Evolutionary conservation across 2,797 vertebrate genomes (phyloP).

Genomic region (Astyanax mexicanus): DNA sequence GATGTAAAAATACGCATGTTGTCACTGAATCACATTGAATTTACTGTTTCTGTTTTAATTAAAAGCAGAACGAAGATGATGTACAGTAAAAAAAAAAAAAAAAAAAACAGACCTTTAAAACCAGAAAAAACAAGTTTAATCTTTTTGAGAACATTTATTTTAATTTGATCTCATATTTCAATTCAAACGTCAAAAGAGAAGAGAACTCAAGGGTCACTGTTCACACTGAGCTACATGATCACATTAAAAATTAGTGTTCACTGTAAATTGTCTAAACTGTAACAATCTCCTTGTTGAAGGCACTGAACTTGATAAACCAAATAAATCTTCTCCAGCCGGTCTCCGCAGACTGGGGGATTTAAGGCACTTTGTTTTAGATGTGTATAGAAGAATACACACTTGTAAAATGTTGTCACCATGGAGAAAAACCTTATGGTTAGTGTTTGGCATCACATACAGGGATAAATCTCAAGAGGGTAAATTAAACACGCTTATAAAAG

Average conservation of each 20-base stretch:
- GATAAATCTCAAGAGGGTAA: not conserved
- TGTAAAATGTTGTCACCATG: slow-evolving; percentile 19
- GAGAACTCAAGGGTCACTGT: not conserved
- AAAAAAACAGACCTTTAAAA: too few relatives aligned
- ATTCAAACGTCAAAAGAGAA: slow-evolving; percentile 17
- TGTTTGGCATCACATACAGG: slow-evolving; percentile 21
- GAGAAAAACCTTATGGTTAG: slow-evolving; percentile 26
- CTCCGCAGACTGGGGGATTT: slow-evolving; percentile 1
- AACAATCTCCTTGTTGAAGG: not conserved
- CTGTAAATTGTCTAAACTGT: not conserved
- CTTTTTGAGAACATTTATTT: slow-evolving; percentile 38
- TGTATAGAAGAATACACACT: slow-evolving; percentile 25
- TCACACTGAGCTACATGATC: not conserved
- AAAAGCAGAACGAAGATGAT: too few relatives aligned
- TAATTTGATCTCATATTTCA: slow-evolving; percentile 18
- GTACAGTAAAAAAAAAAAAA: too few relatives aligned
- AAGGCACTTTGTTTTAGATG: slow-evolving; percentile 51
- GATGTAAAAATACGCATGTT: too few relatives aligned
- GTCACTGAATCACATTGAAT: too few relatives aligned
- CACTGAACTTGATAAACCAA: not conserved
- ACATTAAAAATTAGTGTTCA: not conserved
- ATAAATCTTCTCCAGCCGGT: not conserved
- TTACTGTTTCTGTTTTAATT: too few relatives aligned
- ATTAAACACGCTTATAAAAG: not conserved
- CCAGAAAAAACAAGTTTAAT: not conserved